Conservation (phyloP, 2,888 invertebrate species). For the Julus scanicus region DNA sequence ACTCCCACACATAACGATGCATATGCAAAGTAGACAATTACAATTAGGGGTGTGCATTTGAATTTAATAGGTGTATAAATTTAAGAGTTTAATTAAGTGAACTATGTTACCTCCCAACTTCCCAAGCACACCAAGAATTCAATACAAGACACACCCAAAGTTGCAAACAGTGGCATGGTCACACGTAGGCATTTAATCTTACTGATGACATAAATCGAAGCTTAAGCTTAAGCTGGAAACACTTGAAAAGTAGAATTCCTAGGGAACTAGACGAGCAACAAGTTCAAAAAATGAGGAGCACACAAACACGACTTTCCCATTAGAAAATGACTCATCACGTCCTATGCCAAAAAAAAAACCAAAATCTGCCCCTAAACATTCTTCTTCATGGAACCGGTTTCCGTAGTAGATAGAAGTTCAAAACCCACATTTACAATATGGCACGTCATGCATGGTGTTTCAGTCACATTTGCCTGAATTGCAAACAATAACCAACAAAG, state of each 20-base stretch:
- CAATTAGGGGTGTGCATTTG: background rate
- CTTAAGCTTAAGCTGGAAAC: background rate
- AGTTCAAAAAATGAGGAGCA: background rate
- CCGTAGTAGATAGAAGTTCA: slow-evolving; percentile 26
- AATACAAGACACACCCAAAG: background rate
- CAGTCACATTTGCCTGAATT: no score
- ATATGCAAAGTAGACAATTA: background rate
- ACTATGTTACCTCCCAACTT: background rate
- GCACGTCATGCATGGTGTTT: no score
- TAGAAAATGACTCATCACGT: slow-evolving; percentile 27
- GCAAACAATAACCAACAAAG: background rate
- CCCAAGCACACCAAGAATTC: background rate
- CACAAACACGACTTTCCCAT: slow-evolving; percentile 15
- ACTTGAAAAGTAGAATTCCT: background rate
- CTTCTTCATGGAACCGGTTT: slow-evolving; percentile 31
- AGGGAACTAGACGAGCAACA: background rate
- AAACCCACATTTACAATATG: slow-evolving; percentile 24
- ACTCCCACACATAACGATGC: background rate
- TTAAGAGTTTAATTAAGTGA: background rate
- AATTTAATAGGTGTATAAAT: background rate
- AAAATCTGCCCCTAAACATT: background rate
- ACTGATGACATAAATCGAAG: background rate
- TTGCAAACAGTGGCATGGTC: background rate
- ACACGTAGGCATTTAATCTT: slow-evolving; percentile 16
- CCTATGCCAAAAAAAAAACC: background rate